Evolutionary conservation across 2,797 vertebrate species (phyloP).

Genomic region (Delichon dasypus): DNA sequence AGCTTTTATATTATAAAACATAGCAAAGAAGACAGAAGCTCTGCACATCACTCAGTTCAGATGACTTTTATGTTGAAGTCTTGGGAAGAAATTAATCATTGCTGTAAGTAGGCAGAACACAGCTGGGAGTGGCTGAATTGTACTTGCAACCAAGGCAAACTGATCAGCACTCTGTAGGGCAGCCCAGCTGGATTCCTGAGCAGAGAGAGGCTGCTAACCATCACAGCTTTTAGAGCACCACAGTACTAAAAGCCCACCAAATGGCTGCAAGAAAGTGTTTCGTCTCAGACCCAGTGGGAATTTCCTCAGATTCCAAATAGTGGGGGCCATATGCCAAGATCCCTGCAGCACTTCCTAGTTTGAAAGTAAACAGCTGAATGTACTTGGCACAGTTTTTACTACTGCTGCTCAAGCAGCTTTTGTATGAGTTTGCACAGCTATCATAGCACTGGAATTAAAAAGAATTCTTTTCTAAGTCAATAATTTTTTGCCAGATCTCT

Average conservation of each 20-base stretch:
- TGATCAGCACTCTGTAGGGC: neutral
- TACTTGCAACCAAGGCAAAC: neutral
- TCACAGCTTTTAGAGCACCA: neutral
- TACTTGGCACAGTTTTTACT: conserved; percentile 20
- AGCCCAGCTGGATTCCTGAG: conserved; percentile 41
- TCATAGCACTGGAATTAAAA: neutral
- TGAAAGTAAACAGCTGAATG: conserved; percentile 43
- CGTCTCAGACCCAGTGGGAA: conserved; percentile 56
- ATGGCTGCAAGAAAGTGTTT: conserved; percentile 39
- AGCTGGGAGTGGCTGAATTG: conserved; percentile 51
- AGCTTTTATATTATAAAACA: neutral
- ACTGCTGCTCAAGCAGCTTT: conserved; percentile 19
- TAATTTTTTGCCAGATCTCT: neutral
- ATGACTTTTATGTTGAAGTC: neutral
- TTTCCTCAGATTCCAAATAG: conserved; percentile 50
- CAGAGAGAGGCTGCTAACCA: conserved; percentile 33
- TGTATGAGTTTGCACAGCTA: neutral
- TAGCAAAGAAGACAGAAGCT: neutral
- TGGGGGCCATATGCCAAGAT: conserved; percentile 25
- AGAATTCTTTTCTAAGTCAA: neutral
- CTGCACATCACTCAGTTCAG: neutral
- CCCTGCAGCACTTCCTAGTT: conserved; percentile 30
- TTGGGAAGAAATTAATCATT: conserved; percentile 50
- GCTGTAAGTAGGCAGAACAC: conserved; percentile 33
- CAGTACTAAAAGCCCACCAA: conserved; percentile 39